phyloP scores from a whole-genome alignment of 2,888 invertebrate species.

The Euplagia quadripunctaria region DNA sequence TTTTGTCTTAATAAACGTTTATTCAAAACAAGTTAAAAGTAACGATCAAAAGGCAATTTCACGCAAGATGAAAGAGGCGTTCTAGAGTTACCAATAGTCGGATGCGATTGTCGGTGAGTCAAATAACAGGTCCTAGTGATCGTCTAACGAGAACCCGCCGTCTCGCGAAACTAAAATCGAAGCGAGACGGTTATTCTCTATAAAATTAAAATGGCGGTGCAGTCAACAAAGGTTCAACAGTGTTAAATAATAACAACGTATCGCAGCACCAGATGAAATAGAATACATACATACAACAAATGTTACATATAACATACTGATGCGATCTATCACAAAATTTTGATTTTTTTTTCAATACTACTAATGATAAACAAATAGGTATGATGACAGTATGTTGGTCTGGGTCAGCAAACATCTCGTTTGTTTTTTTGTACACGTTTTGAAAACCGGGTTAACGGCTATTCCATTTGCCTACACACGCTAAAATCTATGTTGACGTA shows the following conservation, averaged over 20 bases:
- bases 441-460: slow-evolving; percentile 34
- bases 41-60: slow-evolving; percentile 67
- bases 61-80: slow-evolving; percentile 69
- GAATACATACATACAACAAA: not conserved
- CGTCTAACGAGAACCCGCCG: slow-evolving; percentile 52
- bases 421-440: slow-evolving; percentile 23
- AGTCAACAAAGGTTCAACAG: slow-evolving; percentile 60
- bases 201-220: slow-evolving; percentile 72
- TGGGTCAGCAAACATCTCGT: slow-evolving; percentile 27
- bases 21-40: slow-evolving; percentile 55
- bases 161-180: slow-evolving; percentile 51
- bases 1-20: slow-evolving; percentile 49
- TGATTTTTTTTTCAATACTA: slow-evolving; percentile 23
- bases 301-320: slow-evolving; percentile 19
- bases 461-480: slow-evolving; percentile 32
- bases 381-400: slow-evolving; percentile 23
- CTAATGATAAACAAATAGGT: slow-evolving; percentile 18
- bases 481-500: slow-evolving; percentile 29
- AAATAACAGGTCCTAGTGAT: slow-evolving; percentile 56
- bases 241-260: slow-evolving; percentile 58
- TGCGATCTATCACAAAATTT: slow-evolving; percentile 26
- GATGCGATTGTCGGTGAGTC: slow-evolving; percentile 55
- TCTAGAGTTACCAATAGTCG: slow-evolving; percentile 66
- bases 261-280: slow-evolving; percentile 30
- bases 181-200: slow-evolving; percentile 59